Percentiles rank a stretch among this genome's conserved stretches.
Conservation (phyloP, 2,797 vertebrate species). For the Gila robusta region DNA sequence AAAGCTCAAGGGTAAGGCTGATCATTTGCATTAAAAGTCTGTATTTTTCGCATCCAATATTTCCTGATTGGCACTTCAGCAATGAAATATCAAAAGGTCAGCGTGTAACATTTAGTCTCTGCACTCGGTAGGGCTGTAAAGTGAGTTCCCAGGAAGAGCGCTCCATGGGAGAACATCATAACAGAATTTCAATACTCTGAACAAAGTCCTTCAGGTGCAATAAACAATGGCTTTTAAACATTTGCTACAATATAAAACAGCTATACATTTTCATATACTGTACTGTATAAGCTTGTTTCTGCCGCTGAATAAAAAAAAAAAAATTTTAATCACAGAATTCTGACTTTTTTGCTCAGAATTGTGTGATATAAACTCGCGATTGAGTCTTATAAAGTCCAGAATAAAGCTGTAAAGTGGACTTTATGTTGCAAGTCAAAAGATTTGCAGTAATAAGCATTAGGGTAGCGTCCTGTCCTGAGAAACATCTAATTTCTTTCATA, state of each 20-base stretch:
- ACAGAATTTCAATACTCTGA: neutral
- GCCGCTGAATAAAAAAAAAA: neutral
- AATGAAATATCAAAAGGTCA: slow-evolving; percentile 27
- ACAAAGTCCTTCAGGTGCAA: neutral
- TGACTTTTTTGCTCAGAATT: too few species aligned
- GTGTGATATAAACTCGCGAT: too few species aligned
- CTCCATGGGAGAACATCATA: neutral
- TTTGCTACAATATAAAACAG: neutral
- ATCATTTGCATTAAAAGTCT: slow-evolving; percentile 1
- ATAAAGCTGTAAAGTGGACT: neutral
- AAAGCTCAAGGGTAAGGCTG: neutral
- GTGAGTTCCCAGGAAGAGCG: neutral
- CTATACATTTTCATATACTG: neutral
- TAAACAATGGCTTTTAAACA: neutral
- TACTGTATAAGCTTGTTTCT: neutral
- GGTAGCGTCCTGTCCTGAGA: neutral
- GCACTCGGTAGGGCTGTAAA: neutral
- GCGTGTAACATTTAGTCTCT: neutral
- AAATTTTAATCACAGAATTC: neutral
- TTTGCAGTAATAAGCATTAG: neutral
- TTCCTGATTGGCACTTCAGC: neutral
- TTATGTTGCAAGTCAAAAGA: neutral
- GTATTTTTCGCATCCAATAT: slow-evolving; percentile 19
- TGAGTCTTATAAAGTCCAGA: neutral
- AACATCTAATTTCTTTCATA: neutral